Evolutionary conservation across 1,140 invertebrate genomes (phyloP).

Genomic region (Gyrodactylus salaris): DNA sequence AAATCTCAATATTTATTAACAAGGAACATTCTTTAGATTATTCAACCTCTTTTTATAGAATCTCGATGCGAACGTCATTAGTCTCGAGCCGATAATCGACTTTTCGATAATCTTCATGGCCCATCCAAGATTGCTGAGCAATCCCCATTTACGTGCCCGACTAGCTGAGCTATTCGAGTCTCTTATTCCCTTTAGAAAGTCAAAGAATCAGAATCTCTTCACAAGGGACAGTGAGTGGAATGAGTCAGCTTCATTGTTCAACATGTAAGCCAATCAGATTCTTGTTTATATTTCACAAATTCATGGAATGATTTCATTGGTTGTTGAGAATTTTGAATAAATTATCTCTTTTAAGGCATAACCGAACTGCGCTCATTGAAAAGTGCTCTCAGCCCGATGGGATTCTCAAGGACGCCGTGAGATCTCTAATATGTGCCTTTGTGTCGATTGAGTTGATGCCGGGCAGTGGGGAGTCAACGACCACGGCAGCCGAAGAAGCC

Average conservation of each 20-base stretch:
- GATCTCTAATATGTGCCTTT: neutral
- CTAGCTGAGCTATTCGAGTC: slow-evolving; percentile 54
- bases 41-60: slow-evolving; percentile 2
- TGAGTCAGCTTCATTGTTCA: neutral
- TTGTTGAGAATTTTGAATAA: no score
- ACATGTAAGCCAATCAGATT: neutral
- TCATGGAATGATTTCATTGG: no score
- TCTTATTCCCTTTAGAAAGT: slow-evolving; percentile 14
- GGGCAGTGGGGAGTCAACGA: neutral
- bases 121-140: slow-evolving; percentile 39
- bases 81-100: slow-evolving; percentile 33
- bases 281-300: no score
- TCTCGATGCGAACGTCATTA: slow-evolving; percentile 8
- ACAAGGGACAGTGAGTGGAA: neutral
- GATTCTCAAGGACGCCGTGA: neutral
- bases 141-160: slow-evolving; percentile 58
- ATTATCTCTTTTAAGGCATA: no score
- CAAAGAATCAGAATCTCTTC: neutral
- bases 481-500: neutral
- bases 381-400: neutral
- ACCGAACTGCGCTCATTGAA: neutral
- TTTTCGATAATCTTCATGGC: slow-evolving; percentile 33
- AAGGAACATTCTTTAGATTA: no score
- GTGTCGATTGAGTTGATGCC: neutral
- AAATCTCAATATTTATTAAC: no score